Base-by-base conservation (phyloP, 2,113 vertebrate species). In the Myxocyprinus asiaticus region DNA sequence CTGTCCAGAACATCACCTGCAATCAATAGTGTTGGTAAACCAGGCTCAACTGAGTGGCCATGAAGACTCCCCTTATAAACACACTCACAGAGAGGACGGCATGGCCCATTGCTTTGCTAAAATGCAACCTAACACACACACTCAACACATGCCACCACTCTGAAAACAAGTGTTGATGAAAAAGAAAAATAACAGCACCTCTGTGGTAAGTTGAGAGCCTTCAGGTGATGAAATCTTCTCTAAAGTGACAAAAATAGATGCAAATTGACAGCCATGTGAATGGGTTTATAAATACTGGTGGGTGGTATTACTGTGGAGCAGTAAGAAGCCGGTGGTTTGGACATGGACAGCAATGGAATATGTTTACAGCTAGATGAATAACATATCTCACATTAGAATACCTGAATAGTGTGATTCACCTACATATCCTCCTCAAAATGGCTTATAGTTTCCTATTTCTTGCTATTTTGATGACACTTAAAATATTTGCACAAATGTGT, bases 101-200 rank as follows among this genome's bases (percentile, higher is more conserved):
- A 92, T 83, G 90, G 91, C 86, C 91, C 91, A 93, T 92, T 93
- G 92, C 85, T 85, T 86, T 83, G 88, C 85, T 92, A 90, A 92
- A 92, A n/a, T n/a, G n/a, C n/a, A n/a, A 92, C 89, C 87, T 82
- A 73, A 89, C 22, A 33, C 22, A 33, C 22, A 33, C 22, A 89
- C 85, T 86, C 80, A 79, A 74, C 69, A 74, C 70, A 67, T 55
- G 61, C 78, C 62, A 53, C 62, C 48, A 76, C 61, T 65, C 62
- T 76, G 22, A 65, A 76, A 76, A 76, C 73, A 76, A 76, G 73
- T 64, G 59, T 64, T 76, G 73, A 76, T 76, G 73, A 76, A 61
- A 76, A 53, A 74, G 71, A 74, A 74, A 74, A 76, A 76, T 64
- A 76, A 76, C 73, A 76, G 73, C 61, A 76, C 22, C 73, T 76